A percentile compares a stretch with the other conserved stretches of the same genome.
Evolutionary conservation across 2,888 invertebrate genomes (phyloP).

Genomic region (Andricus quercusramuli): DNA sequence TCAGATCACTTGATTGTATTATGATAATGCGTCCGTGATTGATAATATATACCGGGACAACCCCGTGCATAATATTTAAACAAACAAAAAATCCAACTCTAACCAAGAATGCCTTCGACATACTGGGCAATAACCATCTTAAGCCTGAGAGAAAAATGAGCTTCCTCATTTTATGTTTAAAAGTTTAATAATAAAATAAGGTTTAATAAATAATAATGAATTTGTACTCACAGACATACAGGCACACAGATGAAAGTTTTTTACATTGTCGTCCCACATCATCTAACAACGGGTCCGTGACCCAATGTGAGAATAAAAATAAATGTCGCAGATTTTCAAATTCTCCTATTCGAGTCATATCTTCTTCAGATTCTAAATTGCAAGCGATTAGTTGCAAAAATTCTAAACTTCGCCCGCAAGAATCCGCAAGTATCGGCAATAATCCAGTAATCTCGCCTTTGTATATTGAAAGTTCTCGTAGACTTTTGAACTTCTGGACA

Average conservation of each 20-base stretch:
- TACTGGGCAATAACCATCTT: too few relatives aligned
- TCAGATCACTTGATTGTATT: too few relatives aligned
- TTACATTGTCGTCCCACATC: neutral
- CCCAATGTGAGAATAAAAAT: neutral
- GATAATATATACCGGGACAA: too few relatives aligned
- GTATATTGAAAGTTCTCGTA: neutral
- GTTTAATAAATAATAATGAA: neutral
- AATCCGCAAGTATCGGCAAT: neutral
- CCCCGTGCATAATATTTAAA: too few relatives aligned
- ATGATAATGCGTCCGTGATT: too few relatives aligned
- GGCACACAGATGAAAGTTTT: neutral
- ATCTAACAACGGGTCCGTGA: neutral
- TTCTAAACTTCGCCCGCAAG: neutral
- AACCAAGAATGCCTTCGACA: too few relatives aligned
- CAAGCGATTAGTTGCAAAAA: neutral
- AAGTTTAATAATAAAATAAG: too few relatives aligned
- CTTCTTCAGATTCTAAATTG: neutral
- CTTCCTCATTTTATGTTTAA: too few relatives aligned
- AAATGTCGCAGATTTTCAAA: neutral
- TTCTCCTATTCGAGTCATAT: slow-evolving; percentile 1
- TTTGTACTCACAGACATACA: neutral
- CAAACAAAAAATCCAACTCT: too few relatives aligned
- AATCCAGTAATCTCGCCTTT: slow-evolving; percentile 1
- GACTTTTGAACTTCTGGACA: neutral
- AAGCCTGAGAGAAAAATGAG: too few relatives aligned